Base-by-base conservation (phyloP, 2,888 invertebrate genomes). In the Stratiomys singularior region DNA sequence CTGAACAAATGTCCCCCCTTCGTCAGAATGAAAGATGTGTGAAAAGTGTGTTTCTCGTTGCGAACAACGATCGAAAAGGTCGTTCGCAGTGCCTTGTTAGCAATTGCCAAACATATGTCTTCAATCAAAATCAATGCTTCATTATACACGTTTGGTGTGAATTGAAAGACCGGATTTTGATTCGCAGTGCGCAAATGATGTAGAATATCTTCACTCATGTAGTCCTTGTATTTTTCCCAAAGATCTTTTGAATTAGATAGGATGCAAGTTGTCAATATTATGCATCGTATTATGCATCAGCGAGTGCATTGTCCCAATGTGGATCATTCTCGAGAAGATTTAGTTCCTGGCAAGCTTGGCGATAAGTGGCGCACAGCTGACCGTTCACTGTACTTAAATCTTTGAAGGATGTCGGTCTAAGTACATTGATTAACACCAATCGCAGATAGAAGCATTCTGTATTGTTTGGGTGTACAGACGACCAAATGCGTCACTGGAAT, bases 381-480 rank as follows among this genome's bases (percentile, higher is more conserved):
- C 84, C 85, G 83, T 86, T 80, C 52, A 87, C 83, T 78, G 85
- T 86, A 83, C n/a, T n/a, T n/a, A n/a, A n/a, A n/a, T n/a, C n/a
- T 84, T 81, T 11, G 77, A 84, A 84, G 76, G 84, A 85, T 63
- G 82, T 84, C 78, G 85, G 85, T 4, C 84, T 60, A 79, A 81
- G 81, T 13, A 85, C 83, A 82, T 84, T 83, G 23, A 83, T 79
- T 77, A 86, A 79, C 15, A 84, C 79, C 78, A 86, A 67, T 21
- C 84, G n/a, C n/a, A n/a, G n/a, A n/a, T n/a, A n/a, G n/a, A n/a
- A n/a, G n/a, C n/a, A n/a, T n/a, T n/a, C n/a, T n/a, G n/a, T n/a
- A n/a, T n/a, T n/a, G n/a, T n/a, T n/a, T n/a, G n/a, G n/a, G n/a
- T n/a, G n/a, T n/a, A n/a, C n/a, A n/a, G n/a, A n/a, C n/a, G n/a